phyloP scores from a whole-genome alignment of 2,888 invertebrate genomes.

The Drosophila kokeensis region DNA sequence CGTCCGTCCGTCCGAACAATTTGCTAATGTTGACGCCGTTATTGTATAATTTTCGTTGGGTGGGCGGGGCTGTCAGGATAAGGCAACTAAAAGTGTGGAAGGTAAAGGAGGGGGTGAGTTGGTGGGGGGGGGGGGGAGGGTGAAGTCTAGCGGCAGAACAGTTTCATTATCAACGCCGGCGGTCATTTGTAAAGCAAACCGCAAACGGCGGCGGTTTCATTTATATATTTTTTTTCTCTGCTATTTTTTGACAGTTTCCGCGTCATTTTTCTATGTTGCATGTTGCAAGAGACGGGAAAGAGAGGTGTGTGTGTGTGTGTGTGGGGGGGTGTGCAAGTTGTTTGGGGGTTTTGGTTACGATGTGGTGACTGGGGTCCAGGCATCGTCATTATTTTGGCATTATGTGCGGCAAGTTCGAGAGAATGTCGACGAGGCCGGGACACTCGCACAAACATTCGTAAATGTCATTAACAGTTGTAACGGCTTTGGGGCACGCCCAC shows the following conservation, averaged over 20 bases:
- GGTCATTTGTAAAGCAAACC: slow-evolving; percentile 76
- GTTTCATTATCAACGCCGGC: slow-evolving; percentile 59
- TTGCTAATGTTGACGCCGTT: slow-evolving; percentile 80
- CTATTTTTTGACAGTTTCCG: slow-evolving; percentile 69
- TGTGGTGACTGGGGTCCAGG: slow-evolving; percentile 32
- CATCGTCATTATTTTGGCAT: slow-evolving; percentile 77
- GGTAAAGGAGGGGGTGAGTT: not conserved
- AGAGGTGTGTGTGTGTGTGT: not conserved
- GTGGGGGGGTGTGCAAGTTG: not conserved
- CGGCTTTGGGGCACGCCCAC: slow-evolving; percentile 67
- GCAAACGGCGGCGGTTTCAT: slow-evolving; percentile 63
- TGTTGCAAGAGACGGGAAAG: not conserved
- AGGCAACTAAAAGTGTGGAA: not conserved
- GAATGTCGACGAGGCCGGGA: slow-evolving; percentile 22
- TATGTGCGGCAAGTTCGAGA: slow-evolving; percentile 55
- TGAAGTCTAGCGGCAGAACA: slow-evolving; percentile 9
- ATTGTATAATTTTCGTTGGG: slow-evolving; percentile 67
- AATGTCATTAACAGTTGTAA: slow-evolving; percentile 82
- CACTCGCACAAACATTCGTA: slow-evolving; percentile 75
- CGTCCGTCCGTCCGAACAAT: slow-evolving; percentile 48
- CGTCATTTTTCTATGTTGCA: slow-evolving; percentile 73
- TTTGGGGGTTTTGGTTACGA: not conserved
- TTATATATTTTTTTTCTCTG: slow-evolving; percentile 19
- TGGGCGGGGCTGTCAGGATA: slow-evolving; percentile 38
- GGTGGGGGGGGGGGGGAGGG: not conserved